These are phyloP conservation scores for Troglohyphantes excavatus DNA, from an alignment of 2,888 invertebrate genomes.

Conservation along the genomic window DNA sequence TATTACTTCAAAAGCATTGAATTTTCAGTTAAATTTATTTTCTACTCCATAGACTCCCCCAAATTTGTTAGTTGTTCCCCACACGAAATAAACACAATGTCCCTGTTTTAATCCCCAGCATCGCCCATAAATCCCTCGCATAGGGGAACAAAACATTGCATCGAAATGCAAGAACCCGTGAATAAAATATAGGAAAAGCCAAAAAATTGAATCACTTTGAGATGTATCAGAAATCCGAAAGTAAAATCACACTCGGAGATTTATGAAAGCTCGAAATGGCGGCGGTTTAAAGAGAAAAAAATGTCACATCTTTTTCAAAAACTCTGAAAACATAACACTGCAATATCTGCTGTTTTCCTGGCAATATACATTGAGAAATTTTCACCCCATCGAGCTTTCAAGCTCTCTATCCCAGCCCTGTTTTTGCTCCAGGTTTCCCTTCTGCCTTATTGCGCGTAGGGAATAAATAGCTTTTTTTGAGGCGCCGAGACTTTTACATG, in stretches of 20 bases:
- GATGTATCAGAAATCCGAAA: background rate
- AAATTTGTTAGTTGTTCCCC: too few species aligned
- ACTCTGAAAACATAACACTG: conserved; percentile 11
- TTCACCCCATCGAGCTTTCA: conserved; percentile 8
- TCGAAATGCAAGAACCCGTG: background rate
- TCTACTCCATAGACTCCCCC: too few species aligned
- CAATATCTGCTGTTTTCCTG: conserved; percentile 14
- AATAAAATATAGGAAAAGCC: background rate
- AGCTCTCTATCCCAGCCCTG: conserved; percentile 28
- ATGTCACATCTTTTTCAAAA: conserved; percentile 22
- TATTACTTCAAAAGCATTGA: too few species aligned
- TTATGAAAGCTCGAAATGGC: conserved; percentile 41
- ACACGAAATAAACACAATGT: background rate
- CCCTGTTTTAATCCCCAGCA: background rate
- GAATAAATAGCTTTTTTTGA: conserved; percentile 6
- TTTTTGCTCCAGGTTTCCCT: background rate
- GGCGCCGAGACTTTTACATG: conserved; percentile 1
- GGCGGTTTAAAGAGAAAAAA: conserved; percentile 34
- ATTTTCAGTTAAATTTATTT: too few species aligned
- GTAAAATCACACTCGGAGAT: conserved; percentile 12
- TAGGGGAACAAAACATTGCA: background rate
- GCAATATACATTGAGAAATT: conserved; percentile 21
- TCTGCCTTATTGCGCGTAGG: conserved; percentile 15
- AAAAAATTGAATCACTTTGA: conserved; percentile 20
- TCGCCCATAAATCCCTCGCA: background rate